Base-by-base conservation (phyloP, 2,113 vertebrate species). In the Onychostruthus taczanowskii region DNA sequence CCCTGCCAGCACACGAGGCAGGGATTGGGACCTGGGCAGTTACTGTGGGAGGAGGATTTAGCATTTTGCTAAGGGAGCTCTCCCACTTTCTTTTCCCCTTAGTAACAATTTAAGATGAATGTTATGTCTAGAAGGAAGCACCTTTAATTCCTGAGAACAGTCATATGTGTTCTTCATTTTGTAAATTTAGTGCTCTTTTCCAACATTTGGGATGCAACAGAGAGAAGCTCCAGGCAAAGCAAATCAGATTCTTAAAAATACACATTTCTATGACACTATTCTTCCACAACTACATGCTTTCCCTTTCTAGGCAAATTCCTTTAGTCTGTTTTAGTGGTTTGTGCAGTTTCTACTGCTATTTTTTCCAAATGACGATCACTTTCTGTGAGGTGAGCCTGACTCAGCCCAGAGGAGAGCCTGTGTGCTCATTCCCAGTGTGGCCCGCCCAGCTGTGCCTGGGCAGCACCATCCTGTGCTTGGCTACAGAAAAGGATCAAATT, bases 381-480 rank as follows among this genome's bases (percentile, higher is more conserved):
- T 46, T 6, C 41, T 61, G 31, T 1, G 3, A 26, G 41, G 13
- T 61, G 58, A 53, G 37, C 0, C 22, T 27, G 31, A 47, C 39
- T 70, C 16, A 62, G 68, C 12, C 13, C 26, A 41, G 55, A 49
- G 16, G 2, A 84, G n/a, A 76, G 9, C 12, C 12, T 16, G 7
- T 16, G 37, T 52, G n/a, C 69, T 10, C 0, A 0, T 22, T 77
- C 35, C 68, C 41, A 12, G 20, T 3, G 17, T 14, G 30, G 9
- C 6, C 23, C 61, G 63, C 52, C 30, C 47, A 28, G 11, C 11
- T 72, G 6, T 47, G 21, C 46, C 11, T 50, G 23, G 67, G 44
- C 14, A 53, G 37, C 50, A 56, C 19, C 27, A 6, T 9, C 16
- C 50, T 24, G 15, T 30, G 31, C 37, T 55, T 1, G 24, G 6